phyloP scores from a whole-genome alignment of 2,113 vertebrate genomes.

The Anhinga anhinga region DNA sequence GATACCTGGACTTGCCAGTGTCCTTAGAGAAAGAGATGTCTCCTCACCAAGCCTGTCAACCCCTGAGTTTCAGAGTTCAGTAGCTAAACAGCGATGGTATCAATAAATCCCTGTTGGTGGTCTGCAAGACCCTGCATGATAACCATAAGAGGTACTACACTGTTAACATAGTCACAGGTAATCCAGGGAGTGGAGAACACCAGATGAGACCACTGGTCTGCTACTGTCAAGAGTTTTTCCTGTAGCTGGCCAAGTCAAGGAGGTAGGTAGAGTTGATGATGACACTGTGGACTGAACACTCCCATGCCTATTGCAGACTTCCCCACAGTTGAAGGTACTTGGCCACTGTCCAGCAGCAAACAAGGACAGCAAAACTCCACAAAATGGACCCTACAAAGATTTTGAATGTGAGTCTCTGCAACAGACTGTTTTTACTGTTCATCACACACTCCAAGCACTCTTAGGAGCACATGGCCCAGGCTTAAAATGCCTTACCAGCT shows the following conservation, averaged over 20 bases:
- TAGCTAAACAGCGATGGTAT: neutral
- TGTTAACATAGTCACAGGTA: neutral
- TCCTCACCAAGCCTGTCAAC: neutral
- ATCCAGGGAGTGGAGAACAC: neutral
- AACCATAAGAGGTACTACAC: neutral
- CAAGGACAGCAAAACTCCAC: neutral
- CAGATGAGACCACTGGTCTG: neutral
- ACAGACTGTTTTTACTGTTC: neutral
- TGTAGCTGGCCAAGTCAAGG: neutral
- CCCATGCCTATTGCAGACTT: neutral
- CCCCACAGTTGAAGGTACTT: neutral
- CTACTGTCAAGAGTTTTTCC: neutral
- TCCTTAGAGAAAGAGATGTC: neutral
- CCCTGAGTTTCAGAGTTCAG: neutral
- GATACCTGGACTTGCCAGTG: neutral
- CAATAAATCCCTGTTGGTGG: neutral
- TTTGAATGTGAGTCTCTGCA: neutral
- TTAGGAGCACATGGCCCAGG: neutral
- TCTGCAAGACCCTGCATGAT: neutral
- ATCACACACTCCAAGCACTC: neutral
- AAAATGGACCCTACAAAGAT: neutral
- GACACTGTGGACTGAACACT: neutral
- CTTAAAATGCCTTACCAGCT: neutral
- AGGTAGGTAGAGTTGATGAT: neutral
- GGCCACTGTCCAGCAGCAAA: neutral